phyloP scores from a whole-genome alignment of 1,140 invertebrate species.

The Heliconius himera region DNA sequence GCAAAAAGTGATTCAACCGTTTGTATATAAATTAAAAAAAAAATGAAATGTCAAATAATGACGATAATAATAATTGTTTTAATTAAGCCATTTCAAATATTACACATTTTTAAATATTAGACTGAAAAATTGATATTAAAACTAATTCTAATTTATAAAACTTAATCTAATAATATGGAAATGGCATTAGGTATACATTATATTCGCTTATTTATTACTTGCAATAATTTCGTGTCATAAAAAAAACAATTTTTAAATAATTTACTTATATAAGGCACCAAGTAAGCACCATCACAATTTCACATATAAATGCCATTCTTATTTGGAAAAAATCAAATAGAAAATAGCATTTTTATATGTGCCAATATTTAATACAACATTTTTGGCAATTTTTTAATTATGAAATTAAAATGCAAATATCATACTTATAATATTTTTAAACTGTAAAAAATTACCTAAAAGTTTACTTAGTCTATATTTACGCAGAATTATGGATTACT shows the following conservation, averaged over 20 bases:
- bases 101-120: background rate
- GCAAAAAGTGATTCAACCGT: background rate
- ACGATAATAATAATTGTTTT: background rate
- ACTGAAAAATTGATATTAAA: background rate
- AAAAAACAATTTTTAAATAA: background rate
- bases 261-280: constrained; percentile 8
- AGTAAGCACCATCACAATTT: background rate
- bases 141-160: background rate
- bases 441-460: constrained; percentile 16
- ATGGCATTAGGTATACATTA: background rate
- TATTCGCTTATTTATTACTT: background rate
- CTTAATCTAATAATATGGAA: background rate
- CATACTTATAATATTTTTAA: background rate
- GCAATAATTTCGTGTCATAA: background rate
- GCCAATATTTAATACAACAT: background rate
- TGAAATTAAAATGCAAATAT: constrained; percentile 9
- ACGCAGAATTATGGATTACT: background rate
- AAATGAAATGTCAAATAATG: background rate
- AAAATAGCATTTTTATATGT: background rate
- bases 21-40: background rate
- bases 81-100: background rate
- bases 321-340: background rate
- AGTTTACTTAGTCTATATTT: constrained; percentile 8
- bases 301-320: background rate
- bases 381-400: background rate